Evolutionary conservation across 1,140 invertebrate genomes (phyloP).

Genomic region (Doryteuthis pealeii): DNA sequence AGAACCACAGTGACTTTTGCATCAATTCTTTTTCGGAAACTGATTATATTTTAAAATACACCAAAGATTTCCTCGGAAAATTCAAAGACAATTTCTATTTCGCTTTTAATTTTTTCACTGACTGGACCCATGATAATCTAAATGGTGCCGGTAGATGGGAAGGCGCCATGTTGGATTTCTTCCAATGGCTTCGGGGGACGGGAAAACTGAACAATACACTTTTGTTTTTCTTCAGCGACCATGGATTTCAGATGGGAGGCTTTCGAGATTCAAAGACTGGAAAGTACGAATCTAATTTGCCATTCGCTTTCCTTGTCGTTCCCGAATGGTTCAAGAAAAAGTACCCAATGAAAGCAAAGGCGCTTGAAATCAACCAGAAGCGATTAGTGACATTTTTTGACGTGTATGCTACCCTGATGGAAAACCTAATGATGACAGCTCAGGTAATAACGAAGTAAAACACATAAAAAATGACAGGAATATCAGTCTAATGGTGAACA

Average conservation of each 20-base stretch:
- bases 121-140: slow-evolving; percentile 56
- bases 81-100: slow-evolving; percentile 50
- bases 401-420: slow-evolving; percentile 58
- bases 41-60: slow-evolving; percentile 50
- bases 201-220: slow-evolving; percentile 60
- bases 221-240: slow-evolving; percentile 83
- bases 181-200: background rate
- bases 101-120: slow-evolving; percentile 56
- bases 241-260: slow-evolving; percentile 82
- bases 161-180: slow-evolving; percentile 34
- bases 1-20: slow-evolving; percentile 49
- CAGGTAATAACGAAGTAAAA: slow-evolving; percentile 6
- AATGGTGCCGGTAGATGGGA: slow-evolving; percentile 53
- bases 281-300: slow-evolving; percentile 81
- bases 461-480: slow-evolving; percentile 33
- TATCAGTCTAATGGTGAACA: slow-evolving; percentile 57
- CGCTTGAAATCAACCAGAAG: slow-evolving; percentile 69
- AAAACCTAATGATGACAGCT: slow-evolving; percentile 44
- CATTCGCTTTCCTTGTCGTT: slow-evolving; percentile 78
- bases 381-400: slow-evolving; percentile 62
- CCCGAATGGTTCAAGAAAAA: slow-evolving; percentile 72
- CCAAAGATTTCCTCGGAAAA: slow-evolving; percentile 40
- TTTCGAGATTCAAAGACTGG: slow-evolving; percentile 76
- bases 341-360: slow-evolving; percentile 68
- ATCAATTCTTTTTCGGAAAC: slow-evolving; percentile 47